Conservation (phyloP, 1,140 invertebrate species). For the Mycetomoellerius zeteki region DNA sequence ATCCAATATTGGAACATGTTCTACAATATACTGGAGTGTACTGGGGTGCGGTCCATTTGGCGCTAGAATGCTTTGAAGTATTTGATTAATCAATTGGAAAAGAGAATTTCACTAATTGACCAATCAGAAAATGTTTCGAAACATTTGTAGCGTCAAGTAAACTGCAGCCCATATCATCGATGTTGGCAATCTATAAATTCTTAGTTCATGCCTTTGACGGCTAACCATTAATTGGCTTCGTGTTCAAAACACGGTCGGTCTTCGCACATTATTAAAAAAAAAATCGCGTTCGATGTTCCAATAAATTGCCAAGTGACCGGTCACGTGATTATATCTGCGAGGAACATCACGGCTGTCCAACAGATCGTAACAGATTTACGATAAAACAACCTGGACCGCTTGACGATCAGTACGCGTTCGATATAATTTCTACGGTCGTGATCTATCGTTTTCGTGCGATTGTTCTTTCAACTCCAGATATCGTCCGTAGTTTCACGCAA, state of each 20-base stretch:
- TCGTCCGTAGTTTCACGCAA: background rate
- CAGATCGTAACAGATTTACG: background rate
- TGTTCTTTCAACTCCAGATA: background rate
- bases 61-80: too few relatives aligned
- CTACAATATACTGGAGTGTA: too few relatives aligned
- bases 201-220: constrained; percentile 20
- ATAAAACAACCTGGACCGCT: background rate
- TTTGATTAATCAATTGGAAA: too few relatives aligned
- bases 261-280: constrained; percentile 13
- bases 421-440: background rate
- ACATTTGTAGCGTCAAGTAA: too few relatives aligned
- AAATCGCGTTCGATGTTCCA: background rate
- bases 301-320: constrained; percentile 49
- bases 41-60: too few relatives aligned
- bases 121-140: too few relatives aligned
- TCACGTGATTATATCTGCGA: constrained; percentile 6
- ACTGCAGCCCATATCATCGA: background rate
- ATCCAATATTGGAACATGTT: too few relatives aligned
- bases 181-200: background rate
- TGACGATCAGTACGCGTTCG: background rate
- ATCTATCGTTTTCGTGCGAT: background rate
- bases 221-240: constrained; percentile 55
- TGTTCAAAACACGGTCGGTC: constrained; percentile 23
- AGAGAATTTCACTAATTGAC: too few relatives aligned
- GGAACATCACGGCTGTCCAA: background rate